phyloP scores from a whole-genome alignment of 1,140 invertebrate genomes.

The Branchinecta lindahli region DNA sequence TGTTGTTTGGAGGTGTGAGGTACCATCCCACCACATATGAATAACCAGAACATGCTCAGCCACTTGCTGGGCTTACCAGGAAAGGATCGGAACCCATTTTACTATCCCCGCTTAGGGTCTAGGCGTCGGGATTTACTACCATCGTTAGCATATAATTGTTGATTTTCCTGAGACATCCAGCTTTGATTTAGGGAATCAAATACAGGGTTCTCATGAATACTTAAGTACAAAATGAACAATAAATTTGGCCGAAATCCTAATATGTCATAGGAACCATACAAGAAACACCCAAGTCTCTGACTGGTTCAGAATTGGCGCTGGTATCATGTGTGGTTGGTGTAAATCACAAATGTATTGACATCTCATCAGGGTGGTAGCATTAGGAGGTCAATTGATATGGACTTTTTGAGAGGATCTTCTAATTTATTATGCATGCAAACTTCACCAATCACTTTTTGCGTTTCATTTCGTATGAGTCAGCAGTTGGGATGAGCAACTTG shows the following conservation, averaged over 20 bases:
- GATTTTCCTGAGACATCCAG: constrained; percentile 1
- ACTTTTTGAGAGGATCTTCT: not conserved
- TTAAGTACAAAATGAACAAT: not conserved
- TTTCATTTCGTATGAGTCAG: not conserved
- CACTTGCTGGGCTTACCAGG: no score
- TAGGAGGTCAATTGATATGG: constrained; percentile 8
- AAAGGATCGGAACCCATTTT: no score
- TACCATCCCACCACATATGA: no score
- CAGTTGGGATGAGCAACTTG: no score
- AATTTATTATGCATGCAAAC: constrained; percentile 3
- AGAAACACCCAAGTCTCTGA: constrained; percentile 6
- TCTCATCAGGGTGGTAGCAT: not conserved
- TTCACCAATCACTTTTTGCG: not conserved
- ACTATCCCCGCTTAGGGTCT: no score
- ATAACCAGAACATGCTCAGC: no score
- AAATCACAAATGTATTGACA: constrained; percentile 6
- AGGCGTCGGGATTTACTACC: not conserved
- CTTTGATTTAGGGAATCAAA: constrained; percentile 9
- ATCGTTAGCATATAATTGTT: constrained; percentile 10
- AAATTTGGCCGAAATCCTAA: not conserved
- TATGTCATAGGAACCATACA: not conserved
- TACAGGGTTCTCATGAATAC: constrained; percentile 7
- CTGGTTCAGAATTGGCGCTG: not conserved
- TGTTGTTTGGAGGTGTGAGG: no score
- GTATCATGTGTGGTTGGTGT: constrained; percentile 2